A percentile compares a stretch with the other conserved stretches of the same genome.
phyloP scores from a whole-genome alignment of 2,797 vertebrate species.

The Manis pentadactyla region DNA sequence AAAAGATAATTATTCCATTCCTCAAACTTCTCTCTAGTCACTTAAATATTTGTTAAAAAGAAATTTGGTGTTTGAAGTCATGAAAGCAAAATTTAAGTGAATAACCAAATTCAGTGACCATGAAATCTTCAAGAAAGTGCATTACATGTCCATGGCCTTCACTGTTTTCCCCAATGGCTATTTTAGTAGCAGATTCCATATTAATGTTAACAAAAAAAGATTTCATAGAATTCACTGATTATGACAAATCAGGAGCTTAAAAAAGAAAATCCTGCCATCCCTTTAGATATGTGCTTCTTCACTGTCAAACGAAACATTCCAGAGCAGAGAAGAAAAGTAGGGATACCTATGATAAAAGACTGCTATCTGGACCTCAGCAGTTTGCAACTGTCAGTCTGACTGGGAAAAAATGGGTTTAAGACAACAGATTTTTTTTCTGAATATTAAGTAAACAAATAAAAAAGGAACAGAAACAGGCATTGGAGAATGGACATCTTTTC shows the following conservation, averaged over 20 bases:
- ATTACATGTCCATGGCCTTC: neutral
- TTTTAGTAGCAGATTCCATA: conserved; percentile 26
- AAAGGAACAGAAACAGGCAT: neutral
- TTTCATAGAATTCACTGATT: neutral
- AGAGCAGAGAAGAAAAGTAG: neutral
- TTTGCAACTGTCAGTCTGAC: neutral
- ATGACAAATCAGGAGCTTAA: neutral
- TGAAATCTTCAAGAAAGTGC: neutral
- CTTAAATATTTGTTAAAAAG: neutral
- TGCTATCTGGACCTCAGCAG: neutral
- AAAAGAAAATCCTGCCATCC: neutral
- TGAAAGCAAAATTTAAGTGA: conserved; percentile 13
- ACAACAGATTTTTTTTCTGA: conserved; percentile 28
- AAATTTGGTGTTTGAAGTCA: conserved; percentile 17
- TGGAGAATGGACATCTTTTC: neutral
- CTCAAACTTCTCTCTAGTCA: neutral
- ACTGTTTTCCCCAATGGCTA: neutral
- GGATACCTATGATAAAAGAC: neutral
- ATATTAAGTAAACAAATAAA: conserved; percentile 46
- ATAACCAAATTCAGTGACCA: neutral
- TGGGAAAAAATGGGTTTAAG: neutral
- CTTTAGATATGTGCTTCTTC: neutral
- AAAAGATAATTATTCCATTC: neutral
- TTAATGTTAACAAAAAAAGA: neutral
- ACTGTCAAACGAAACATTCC: neutral